Evolutionary conservation across 2,888 invertebrate genomes (phyloP).

Genomic region (Pharmacophagus antenor): DNA sequence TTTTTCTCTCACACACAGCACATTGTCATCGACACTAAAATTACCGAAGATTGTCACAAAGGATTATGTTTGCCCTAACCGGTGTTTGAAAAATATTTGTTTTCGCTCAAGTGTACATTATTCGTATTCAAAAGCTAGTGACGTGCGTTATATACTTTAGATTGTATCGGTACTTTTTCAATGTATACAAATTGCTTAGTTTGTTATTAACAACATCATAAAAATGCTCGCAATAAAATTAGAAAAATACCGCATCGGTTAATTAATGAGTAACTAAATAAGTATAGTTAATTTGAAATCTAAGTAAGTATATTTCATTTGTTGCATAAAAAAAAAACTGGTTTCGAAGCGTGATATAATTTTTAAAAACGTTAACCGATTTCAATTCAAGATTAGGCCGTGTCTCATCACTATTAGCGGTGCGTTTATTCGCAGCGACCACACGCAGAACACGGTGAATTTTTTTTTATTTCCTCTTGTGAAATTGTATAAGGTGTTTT

Average conservation of each 20-base stretch:
- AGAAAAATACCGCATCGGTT: too few relatives aligned
- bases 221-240: too few relatives aligned
- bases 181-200: too few relatives aligned
- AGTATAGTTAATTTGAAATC: too few relatives aligned
- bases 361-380: slow-evolving; percentile 4
- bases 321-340: not conserved
- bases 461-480: slow-evolving; percentile 48
- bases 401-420: slow-evolving; percentile 41
- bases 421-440: slow-evolving; percentile 63
- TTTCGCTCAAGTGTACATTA: slow-evolving; percentile 68
- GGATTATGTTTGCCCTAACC: slow-evolving; percentile 61
- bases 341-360: slow-evolving; percentile 5
- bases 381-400: slow-evolving; percentile 7
- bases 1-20: slow-evolving; percentile 49
- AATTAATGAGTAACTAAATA: too few relatives aligned
- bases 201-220: too few relatives aligned
- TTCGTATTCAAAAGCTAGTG: slow-evolving; percentile 43
- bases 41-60: slow-evolving; percentile 69
- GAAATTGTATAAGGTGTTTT: slow-evolving; percentile 78
- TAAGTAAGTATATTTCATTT: too few relatives aligned
- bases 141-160: slow-evolving; percentile 1
- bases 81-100: slow-evolving; percentile 80
- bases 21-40: slow-evolving; percentile 75
- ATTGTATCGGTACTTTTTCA: not conserved
- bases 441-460: slow-evolving; percentile 54